phyloP scores from a whole-genome alignment of 2,888 invertebrate genomes.

The Lycocerus yunnanus region DNA sequence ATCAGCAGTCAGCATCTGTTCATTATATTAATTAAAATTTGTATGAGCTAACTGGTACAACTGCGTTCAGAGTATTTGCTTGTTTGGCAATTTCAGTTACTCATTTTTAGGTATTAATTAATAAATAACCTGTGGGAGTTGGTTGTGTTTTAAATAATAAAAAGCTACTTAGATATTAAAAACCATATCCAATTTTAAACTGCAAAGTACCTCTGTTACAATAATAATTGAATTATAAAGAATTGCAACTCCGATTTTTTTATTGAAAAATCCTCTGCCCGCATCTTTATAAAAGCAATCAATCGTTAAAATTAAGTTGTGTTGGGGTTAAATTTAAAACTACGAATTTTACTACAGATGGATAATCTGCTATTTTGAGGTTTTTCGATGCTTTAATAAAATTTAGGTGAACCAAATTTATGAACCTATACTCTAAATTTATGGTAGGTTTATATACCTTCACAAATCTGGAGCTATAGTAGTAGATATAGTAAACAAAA shows the following conservation, averaged over 20 bases:
- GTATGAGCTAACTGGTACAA: neutral
- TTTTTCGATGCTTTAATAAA: neutral
- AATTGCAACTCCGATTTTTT: neutral
- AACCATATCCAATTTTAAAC: neutral
- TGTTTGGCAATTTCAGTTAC: neutral
- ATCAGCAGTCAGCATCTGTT: constrained; percentile 10
- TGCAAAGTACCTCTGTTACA: neutral
- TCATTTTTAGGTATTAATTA: neutral
- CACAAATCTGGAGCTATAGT: neutral
- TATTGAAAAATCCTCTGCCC: neutral
- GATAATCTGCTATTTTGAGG: neutral
- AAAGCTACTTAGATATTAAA: neutral
- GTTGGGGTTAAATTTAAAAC: neutral
- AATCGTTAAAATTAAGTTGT: neutral
- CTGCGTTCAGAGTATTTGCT: neutral
- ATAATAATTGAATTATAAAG: neutral
- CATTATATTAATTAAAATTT: constrained; percentile 12
- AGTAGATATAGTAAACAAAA: neutral
- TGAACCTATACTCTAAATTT: neutral
- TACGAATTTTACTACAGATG: neutral
- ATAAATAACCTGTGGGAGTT: neutral
- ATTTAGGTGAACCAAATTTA: neutral
- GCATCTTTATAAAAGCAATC: neutral
- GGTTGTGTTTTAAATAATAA: neutral
- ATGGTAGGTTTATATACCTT: neutral